Evolutionary conservation across 2,797 vertebrate genomes (phyloP).

Genomic region (Etheostoma nigrum): DNA sequence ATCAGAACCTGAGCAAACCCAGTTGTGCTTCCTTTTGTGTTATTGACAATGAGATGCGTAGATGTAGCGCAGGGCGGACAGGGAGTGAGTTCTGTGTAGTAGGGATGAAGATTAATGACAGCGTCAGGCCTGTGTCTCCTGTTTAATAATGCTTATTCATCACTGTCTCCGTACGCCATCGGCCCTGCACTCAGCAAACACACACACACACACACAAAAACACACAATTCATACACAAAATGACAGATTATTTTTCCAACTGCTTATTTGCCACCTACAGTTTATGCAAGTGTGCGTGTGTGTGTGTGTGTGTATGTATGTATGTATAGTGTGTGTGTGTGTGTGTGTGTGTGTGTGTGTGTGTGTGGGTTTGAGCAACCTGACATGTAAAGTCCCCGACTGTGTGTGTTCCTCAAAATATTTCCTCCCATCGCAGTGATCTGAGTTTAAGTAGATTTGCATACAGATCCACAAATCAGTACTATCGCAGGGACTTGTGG

Average conservation of each 20-base stretch:
- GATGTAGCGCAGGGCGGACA: constrained; percentile 45
- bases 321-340: neutral
- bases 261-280: constrained; percentile 39
- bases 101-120: constrained; percentile 79
- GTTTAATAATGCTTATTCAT: constrained; percentile 81
- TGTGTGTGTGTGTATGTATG: neutral
- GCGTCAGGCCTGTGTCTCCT: constrained; percentile 65
- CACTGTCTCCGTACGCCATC: constrained; percentile 64
- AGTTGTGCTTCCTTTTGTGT: constrained; percentile 40
- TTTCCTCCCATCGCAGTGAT: constrained; percentile 26
- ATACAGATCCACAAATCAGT: constrained; percentile 50
- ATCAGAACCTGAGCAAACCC: constrained; percentile 16
- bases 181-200: constrained; percentile 21
- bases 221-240: constrained; percentile 20
- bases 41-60: constrained; percentile 49
- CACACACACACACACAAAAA: neutral
- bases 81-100: constrained; percentile 58
- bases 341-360: constrained; percentile 14
- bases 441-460: constrained; percentile 55
- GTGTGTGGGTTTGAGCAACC: constrained; percentile 25
- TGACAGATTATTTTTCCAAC: constrained; percentile 22
- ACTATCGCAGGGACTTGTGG: constrained; percentile 44
- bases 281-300: constrained; percentile 15
- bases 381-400: constrained; percentile 16
- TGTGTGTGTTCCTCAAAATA: constrained; percentile 25